Percentiles rank a stretch among this genome's conserved stretches.
Evolutionary conservation across 2,113 vertebrate genomes (phyloP).

Genomic region (Spea bombifrons): DNA sequence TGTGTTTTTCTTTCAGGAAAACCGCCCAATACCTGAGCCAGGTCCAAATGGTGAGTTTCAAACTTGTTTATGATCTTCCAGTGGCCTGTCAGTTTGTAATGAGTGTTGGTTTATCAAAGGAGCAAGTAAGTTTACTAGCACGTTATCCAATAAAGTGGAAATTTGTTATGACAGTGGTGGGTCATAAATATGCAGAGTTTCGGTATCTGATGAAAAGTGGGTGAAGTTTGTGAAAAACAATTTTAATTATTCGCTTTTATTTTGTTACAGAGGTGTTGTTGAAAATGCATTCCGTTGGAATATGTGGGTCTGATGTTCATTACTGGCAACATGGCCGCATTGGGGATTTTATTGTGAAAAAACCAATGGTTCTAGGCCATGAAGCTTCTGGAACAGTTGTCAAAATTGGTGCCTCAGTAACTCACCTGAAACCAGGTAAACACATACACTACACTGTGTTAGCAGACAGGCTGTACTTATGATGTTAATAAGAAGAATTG

Average conservation of each 20-base stretch:
- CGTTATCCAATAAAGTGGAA: too few species aligned
- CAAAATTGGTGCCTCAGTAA: constrained; percentile 81
- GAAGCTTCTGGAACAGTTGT: constrained; percentile 85
- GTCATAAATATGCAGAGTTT: too few species aligned
- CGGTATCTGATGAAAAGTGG: too few species aligned
- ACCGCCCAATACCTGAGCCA: constrained; percentile 69
- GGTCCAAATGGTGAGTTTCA: constrained; percentile 67
- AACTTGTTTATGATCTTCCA: too few species aligned
- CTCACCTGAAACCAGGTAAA: constrained; percentile 77
- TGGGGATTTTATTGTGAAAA: constrained; percentile 78
- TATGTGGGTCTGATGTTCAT: constrained; percentile 94
- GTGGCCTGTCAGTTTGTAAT: too few species aligned
- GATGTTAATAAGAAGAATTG: too few species aligned
- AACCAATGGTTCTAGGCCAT: constrained; percentile 89
- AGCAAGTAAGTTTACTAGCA: too few species aligned
- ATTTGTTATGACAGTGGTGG: too few species aligned
- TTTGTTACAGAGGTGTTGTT: constrained; percentile 80
- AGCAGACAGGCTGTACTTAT: too few species aligned
- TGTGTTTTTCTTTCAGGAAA: constrained; percentile 63
- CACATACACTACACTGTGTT: neutral
- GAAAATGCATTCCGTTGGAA: constrained; percentile 93
- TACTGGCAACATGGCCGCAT: constrained; percentile 90
- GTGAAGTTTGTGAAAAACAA: too few species aligned
- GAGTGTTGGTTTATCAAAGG: too few species aligned
- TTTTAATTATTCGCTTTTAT: too few species aligned